Base-by-base conservation (phyloP, 2,797 vertebrate genomes). In the Botia kubotai region DNA sequence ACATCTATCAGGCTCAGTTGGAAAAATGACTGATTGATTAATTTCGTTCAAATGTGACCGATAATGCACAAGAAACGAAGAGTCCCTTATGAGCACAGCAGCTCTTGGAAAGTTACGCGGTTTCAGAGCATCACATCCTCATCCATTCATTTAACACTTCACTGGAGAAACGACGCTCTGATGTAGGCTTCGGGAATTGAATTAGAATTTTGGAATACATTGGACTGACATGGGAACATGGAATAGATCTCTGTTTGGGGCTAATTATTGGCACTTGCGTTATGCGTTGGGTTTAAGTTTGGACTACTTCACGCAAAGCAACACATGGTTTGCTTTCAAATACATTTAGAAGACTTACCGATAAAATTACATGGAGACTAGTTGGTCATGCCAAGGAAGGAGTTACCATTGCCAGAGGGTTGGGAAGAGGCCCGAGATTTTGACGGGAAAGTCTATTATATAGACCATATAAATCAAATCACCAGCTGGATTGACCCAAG, bases 401-500 rank as follows among this genome's bases (percentile, higher is more conserved):
- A 97, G 94, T 92, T 98, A 94, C 97, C 97, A 91, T 93, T 98
- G 93, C 97, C 97, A 85, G 95, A 96, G 88, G 97, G 97, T 90
- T 98, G 97, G 97, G 97, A 98, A 93, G 95, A 97, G 93, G 95
- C 97, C 90, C 94, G 93, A 87, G 97, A 98, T 95, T 97, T 95
- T 92, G 97, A 98, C 90, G 97, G 97, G 82, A 98, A 97, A 90
- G 93, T 96, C 86, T 98, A 98, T 72, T 98, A 96, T 92, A 96
- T 98, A 87, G 96, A 98, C 89, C 97, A 98, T 92, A 91, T 94
- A 84, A 95, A 92, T 91, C 95, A 96, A 82, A 93, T 91, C 90
- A 98, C 97, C 84, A 98, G 97, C 93, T 98, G 97, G 97, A 95
- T 98, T 87, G 97, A 98, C 91, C 97, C 97, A 65, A 91, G 97